Evolutionary conservation across 2,888 invertebrate genomes (phyloP).

Genomic region (Byasa hedistus): DNA sequence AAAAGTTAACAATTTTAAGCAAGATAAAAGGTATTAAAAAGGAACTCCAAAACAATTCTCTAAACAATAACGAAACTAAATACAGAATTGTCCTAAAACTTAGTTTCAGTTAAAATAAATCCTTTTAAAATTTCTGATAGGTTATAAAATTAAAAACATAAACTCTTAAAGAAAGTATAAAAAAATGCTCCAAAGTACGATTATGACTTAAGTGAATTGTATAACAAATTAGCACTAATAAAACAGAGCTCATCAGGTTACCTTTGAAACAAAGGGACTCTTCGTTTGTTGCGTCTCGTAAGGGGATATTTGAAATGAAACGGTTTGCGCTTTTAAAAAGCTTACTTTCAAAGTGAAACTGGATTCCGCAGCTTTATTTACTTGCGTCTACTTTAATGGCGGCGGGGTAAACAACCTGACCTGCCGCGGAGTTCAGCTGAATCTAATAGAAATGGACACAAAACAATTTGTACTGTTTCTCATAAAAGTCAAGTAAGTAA

Average conservation of each 20-base stretch:
- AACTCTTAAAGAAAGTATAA: background rate
- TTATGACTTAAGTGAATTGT: too few species aligned
- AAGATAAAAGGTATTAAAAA: too few species aligned
- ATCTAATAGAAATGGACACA: background rate
- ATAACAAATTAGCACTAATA: background rate
- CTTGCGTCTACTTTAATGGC: conserved; percentile 18
- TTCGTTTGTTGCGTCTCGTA: conserved; percentile 12
- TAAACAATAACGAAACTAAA: too few species aligned
- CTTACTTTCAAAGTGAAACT: conserved; percentile 18
- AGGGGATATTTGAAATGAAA: conserved; percentile 18
- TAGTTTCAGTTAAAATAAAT: too few species aligned
- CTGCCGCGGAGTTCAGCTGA: background rate
- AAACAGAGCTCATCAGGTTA: background rate
- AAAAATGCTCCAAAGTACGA: background rate
- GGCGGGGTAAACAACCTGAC: conserved; percentile 20
- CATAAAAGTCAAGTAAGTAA: background rate
- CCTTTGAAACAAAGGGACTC: background rate
- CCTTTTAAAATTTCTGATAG: too few species aligned
- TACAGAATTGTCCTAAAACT: too few species aligned
- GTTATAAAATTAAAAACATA: too few species aligned
- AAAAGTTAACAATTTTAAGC: too few species aligned
- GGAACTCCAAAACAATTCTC: too few species aligned
- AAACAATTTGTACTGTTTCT: background rate
- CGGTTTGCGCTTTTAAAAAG: conserved; percentile 11
- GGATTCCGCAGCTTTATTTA: conserved; percentile 21